Percentiles rank a stretch among this genome's conserved stretches.
phyloP scores from a whole-genome alignment of 2,113 vertebrate genomes.

The Otolemur garnettii region DNA sequence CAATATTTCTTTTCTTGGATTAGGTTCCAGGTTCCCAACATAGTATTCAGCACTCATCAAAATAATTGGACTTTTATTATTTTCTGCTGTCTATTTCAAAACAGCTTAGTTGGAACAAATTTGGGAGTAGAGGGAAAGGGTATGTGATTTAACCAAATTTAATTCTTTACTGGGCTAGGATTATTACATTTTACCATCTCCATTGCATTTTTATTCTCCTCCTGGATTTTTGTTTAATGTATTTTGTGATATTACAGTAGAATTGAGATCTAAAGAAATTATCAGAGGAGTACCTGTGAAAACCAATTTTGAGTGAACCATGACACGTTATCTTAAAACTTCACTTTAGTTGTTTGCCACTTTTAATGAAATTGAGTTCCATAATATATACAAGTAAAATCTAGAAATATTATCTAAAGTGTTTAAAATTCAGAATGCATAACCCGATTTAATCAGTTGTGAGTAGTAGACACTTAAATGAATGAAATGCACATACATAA shows the following conservation, averaged over 20 bases:
- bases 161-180: slow-evolving; percentile 69
- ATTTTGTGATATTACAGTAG: slow-evolving; percentile 72
- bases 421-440: slow-evolving; percentile 73
- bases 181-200: slow-evolving; percentile 74
- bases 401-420: slow-evolving; percentile 67
- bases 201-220: slow-evolving; percentile 62
- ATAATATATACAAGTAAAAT: slow-evolving; percentile 66
- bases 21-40: slow-evolving; percentile 42
- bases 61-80: slow-evolving; percentile 83
- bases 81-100: slow-evolving; percentile 77
- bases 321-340: slow-evolving; percentile 62
- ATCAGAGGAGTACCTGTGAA: slow-evolving; percentile 57
- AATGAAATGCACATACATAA: slow-evolving; percentile 68
- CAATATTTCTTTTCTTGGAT: slow-evolving; percentile 62
- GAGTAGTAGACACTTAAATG: slow-evolving; percentile 68
- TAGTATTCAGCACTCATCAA: slow-evolving; percentile 64
- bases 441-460: slow-evolving; percentile 74
- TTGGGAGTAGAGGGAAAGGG: slow-evolving; percentile 53
- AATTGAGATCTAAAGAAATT: slow-evolving; percentile 69
- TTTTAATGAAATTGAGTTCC: slow-evolving; percentile 68
- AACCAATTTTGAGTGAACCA: slow-evolving; percentile 48
- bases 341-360: slow-evolving; percentile 68
- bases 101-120: slow-evolving; percentile 58
- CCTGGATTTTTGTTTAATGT: slow-evolving; percentile 63
- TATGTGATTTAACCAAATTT: slow-evolving; percentile 73